phyloP scores from a whole-genome alignment of 2,113 vertebrate species.

The Macquaria australasica region DNA sequence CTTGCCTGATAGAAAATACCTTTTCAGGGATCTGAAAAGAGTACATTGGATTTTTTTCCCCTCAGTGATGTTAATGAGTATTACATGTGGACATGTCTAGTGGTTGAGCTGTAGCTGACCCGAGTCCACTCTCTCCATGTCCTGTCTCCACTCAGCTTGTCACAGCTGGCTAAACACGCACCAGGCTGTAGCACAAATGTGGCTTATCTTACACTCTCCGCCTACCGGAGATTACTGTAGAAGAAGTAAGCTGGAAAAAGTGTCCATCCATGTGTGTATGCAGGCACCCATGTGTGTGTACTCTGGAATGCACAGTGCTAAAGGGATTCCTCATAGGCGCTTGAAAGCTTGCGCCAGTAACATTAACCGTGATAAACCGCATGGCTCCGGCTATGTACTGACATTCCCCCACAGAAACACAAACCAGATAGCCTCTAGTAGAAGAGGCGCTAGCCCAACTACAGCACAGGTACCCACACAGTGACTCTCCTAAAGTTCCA shows the following conservation, averaged over 20 bases:
- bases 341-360: not conserved
- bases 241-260: slow-evolving; percentile 6
- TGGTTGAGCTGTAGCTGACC: slow-evolving; percentile 24
- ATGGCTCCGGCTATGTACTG: not conserved
- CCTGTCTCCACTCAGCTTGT: slow-evolving; percentile 18
- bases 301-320: not conserved
- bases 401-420: not conserved
- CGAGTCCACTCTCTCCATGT: not conserved
- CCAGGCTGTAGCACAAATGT: slow-evolving; percentile 22
- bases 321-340: not conserved
- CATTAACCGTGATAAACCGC: not conserved
- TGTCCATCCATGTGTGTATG: not conserved
- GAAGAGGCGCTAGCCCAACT: no score
- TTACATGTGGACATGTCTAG: slow-evolving; percentile 4
- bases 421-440: not conserved
- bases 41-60: not conserved
- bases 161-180: slow-evolving; percentile 27
- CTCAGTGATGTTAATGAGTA: not conserved
- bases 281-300: not conserved
- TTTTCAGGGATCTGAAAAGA: not conserved
- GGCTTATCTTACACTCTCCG: slow-evolving; percentile 21
- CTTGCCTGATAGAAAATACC: not conserved
- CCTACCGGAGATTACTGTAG: slow-evolving; percentile 5
- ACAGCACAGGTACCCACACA: no score
- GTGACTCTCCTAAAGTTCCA: no score